These are phyloP conservation scores for Mixornis gularis DNA, from an alignment of 2,113 vertebrate genomes.

Conservation along the genomic window DNA sequence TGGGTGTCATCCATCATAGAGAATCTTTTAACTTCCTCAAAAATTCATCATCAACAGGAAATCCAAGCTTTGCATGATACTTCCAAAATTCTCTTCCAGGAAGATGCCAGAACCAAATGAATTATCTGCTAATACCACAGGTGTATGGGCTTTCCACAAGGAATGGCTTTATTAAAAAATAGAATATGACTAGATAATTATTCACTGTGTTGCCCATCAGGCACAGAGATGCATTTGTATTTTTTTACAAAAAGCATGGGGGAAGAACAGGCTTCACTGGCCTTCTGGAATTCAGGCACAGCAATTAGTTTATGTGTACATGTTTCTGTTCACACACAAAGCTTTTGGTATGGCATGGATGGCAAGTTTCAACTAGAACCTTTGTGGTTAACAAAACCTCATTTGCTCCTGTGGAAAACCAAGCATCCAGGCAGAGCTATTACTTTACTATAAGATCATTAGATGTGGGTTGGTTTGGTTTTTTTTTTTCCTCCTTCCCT, in stretches of 20 bases:
- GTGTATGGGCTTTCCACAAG: neutral
- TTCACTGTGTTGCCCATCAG: neutral
- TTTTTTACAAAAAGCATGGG: neutral
- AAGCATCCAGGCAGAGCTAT: neutral
- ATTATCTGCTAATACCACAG: neutral
- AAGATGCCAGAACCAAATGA: neutral
- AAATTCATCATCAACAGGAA: conserved; percentile 1
- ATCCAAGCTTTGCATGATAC: neutral
- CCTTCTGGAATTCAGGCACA: neutral
- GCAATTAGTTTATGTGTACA: neutral
- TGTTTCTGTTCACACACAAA: neutral
- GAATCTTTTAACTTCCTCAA: conserved; percentile 38
- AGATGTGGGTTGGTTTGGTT: neutral
- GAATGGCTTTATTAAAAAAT: neutral
- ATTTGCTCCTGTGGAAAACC: neutral
- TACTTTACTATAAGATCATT: neutral
- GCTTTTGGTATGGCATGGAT: neutral
- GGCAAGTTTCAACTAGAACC: neutral
- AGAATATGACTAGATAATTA: neutral
- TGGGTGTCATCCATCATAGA: neutral
- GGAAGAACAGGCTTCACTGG: neutral
- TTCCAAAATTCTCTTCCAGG: neutral
- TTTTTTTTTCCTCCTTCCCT: neutral
- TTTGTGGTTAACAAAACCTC: neutral
- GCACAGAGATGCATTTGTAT: neutral